phyloP scores from a whole-genome alignment of 2,888 invertebrate genomes.

The Andrena praecox region DNA sequence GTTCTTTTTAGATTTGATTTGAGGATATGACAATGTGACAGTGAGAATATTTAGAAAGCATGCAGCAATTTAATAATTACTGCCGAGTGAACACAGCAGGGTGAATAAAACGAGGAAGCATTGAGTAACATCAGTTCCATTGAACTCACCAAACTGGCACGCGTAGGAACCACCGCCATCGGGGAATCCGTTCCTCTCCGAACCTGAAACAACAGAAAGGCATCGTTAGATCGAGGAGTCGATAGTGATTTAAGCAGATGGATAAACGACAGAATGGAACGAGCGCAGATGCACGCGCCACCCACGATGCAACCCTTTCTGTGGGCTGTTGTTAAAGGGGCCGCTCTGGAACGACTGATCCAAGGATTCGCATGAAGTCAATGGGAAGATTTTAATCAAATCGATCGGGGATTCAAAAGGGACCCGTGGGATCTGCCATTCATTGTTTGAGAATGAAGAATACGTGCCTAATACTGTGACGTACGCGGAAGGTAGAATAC shows the following conservation, averaged over 20 bases:
- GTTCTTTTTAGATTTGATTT: too few species aligned
- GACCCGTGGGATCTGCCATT: constrained; percentile 41
- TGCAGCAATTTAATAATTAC: too few species aligned
- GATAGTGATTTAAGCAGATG: constrained; percentile 40
- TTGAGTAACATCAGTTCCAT: background rate
- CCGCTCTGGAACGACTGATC: constrained; percentile 56
- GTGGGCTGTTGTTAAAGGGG: constrained; percentile 56
- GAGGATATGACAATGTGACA: too few species aligned
- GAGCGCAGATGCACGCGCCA: constrained; percentile 57
- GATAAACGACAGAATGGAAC: constrained; percentile 50
- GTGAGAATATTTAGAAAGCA: too few species aligned
- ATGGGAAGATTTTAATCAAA: constrained; percentile 62
- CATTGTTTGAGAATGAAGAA: constrained; percentile 33
- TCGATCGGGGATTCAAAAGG: constrained; percentile 36
- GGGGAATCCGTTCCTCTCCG: constrained; percentile 77
- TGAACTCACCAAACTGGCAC: constrained; percentile 78
- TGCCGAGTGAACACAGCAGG: too few species aligned
- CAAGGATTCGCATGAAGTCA: constrained; percentile 43
- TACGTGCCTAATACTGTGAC: constrained; percentile 1
- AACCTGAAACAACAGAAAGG: constrained; percentile 71
- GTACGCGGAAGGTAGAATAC: background rate
- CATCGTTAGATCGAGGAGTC: constrained; percentile 41
- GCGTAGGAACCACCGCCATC: constrained; percentile 72
- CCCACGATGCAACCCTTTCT: constrained; percentile 57
- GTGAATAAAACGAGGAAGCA: background rate